Percentiles rank a stretch among this genome's conserved stretches.
Evolutionary conservation across 2,113 vertebrate genomes (phyloP).

Genomic region (Oreochromis tanganicae): DNA sequence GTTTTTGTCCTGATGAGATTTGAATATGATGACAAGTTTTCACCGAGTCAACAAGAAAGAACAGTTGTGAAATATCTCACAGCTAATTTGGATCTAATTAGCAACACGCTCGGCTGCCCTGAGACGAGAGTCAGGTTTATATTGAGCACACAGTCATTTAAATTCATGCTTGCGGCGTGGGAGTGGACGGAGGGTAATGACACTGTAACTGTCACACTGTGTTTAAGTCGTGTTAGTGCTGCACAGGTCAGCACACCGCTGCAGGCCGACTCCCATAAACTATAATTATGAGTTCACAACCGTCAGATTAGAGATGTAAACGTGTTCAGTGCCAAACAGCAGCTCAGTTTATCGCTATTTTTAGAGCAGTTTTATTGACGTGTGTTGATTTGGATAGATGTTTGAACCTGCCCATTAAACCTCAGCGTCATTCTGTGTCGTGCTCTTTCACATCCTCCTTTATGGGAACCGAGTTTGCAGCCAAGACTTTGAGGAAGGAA

Average conservation of each 20-base stretch:
- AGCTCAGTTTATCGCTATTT: neutral
- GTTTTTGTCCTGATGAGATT: neutral
- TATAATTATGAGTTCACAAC: neutral
- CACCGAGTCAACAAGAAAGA: neutral
- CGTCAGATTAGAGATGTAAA: neutral
- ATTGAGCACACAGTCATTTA: neutral
- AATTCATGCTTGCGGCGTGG: neutral
- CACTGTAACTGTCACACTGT: neutral
- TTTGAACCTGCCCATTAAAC: neutral
- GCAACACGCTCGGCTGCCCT: neutral
- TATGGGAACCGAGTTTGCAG: neutral
- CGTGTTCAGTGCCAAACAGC: neutral
- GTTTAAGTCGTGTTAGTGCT: neutral
- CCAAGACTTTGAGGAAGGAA: neutral
- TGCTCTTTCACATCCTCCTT: neutral
- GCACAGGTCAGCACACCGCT: neutral
- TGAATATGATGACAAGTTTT: neutral
- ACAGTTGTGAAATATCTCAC: neutral
- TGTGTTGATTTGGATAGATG: neutral
- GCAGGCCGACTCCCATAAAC: neutral
- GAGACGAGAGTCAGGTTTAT: neutral
- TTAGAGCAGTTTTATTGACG: neutral
- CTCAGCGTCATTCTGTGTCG: neutral
- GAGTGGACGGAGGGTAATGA: neutral
- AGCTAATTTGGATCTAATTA: neutral